Conservation (phyloP, 1,140 invertebrate genomes). For the Lordiphosa collinella region DNA sequence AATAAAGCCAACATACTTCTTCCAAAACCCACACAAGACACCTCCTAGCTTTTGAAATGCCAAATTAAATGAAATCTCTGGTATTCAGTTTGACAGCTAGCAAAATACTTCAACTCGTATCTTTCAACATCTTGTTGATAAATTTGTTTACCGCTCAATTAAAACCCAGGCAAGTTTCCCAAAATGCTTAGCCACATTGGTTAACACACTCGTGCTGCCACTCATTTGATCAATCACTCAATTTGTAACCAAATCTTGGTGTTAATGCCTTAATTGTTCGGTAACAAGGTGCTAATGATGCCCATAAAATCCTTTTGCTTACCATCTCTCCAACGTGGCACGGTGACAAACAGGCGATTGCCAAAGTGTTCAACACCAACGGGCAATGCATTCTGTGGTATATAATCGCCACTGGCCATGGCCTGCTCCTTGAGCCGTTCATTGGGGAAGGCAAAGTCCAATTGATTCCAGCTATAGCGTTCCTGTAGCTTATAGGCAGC, state of each 20-base stretch:
- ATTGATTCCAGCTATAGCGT: conserved; percentile 85
- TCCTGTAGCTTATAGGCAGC: conserved; percentile 84
- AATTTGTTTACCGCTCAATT: too few species aligned
- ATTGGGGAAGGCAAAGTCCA: conserved; percentile 87
- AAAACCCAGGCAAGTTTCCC: too few species aligned
- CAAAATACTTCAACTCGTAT: too few species aligned
- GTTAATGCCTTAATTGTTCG: conserved; percentile 5
- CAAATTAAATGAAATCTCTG: too few species aligned
- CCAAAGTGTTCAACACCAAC: conserved; percentile 89
- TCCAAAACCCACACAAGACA: too few species aligned
- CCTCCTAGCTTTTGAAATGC: too few species aligned
- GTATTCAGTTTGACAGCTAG: too few species aligned
- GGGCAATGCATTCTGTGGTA: conserved; percentile 87
- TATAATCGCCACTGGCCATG: conserved; percentile 83
- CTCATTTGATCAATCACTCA: conserved; percentile 6
- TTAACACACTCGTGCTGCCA: background rate
- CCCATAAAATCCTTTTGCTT: conserved; percentile 53
- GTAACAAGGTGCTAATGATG: conserved; percentile 45
- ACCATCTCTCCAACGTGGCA: conserved; percentile 87
- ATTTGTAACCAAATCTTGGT: conserved; percentile 1
- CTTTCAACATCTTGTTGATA: too few species aligned
- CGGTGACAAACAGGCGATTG: conserved; percentile 88
- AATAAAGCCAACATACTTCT: too few species aligned
- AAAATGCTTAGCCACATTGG: too few species aligned
- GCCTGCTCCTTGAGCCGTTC: conserved; percentile 83